phyloP scores from a whole-genome alignment of 2,888 invertebrate genomes.

The Temnothorax unifasciatus region DNA sequence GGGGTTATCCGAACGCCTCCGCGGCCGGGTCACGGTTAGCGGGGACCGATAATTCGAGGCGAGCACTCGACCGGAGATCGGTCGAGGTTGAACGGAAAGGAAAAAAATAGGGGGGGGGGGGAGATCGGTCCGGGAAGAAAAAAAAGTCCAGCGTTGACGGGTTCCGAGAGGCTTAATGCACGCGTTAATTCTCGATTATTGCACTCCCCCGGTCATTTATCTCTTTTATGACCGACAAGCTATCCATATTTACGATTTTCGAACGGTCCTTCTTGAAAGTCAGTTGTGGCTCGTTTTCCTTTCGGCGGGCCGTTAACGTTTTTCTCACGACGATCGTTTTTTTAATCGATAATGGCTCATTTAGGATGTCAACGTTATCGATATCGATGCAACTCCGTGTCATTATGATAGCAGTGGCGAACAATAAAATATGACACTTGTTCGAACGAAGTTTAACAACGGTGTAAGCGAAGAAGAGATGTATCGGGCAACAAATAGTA shows the following conservation, averaged over 20 bases:
- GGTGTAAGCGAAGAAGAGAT: background rate
- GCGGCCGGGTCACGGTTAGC: conserved; percentile 73
- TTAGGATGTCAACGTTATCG: conserved; percentile 31
- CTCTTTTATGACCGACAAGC: conserved; percentile 70
- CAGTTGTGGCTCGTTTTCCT: conserved; percentile 14
- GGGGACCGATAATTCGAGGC: conserved; percentile 71
- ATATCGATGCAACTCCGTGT: conserved; percentile 10
- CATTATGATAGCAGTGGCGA: background rate
- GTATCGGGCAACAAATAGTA: background rate
- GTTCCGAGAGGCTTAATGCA: conserved; percentile 62
- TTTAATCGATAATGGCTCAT: conserved; percentile 33
- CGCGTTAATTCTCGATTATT: conserved; percentile 70
- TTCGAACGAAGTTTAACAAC: background rate
- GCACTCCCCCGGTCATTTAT: conserved; percentile 64
- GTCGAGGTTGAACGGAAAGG: conserved; percentile 7
- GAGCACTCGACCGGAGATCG: conserved; percentile 41
- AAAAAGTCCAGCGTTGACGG: conserved; percentile 38
- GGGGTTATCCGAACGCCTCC: conserved; percentile 79
- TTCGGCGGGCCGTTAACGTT: conserved; percentile 57
- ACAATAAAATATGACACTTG: conserved; percentile 10
- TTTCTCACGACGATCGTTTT: conserved; percentile 25
- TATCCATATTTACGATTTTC: conserved; percentile 73
- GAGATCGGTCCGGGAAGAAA: conserved; percentile 14
- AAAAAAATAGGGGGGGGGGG: conserved; percentile 4
- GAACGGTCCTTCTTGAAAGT: conserved; percentile 61